Evolutionary conservation across 1,140 invertebrate species (phyloP), one percentile per base, ranked within the genome.

Genomic region (Stratiolaelaps scimitus): DNA sequence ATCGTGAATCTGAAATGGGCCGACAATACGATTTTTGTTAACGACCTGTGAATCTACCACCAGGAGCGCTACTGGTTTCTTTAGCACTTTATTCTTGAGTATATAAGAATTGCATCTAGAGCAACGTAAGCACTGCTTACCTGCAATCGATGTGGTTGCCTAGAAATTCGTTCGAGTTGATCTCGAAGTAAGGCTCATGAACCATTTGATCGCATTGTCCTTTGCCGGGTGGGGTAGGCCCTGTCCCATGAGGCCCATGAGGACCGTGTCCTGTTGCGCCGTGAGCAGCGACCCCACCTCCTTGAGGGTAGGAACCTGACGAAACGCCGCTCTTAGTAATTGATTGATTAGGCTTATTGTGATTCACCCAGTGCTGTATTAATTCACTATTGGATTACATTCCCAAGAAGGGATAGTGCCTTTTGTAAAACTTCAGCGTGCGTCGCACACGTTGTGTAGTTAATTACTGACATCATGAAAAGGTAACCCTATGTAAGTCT

Each of bases 121-220:
- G 34, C 34, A 4, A 40, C 34, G 4, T 10, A n/a, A n/a, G n/a
- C n/a, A 34, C 2, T 29, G 23, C 17, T 60, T 23, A 26, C 53
- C 53, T 60, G 23, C 53, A 60, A 23, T 60, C 53, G 23, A 60
- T 60, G 20, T 60, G 53, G 23, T 60, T 60, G 26, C 53, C 53
- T 17, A 60, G 2, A 34, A 60, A 60, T 10, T 60, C 53, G 53
- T 60, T 60, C 53, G 53, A 60, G 15, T 60, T 60, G 4, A 60
- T 60, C 23, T 60, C 53, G 53, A 60, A 60, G 23, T 60, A 60
- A 5, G 53, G 53, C 53, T 60, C 53, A 26, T 60, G 53, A 1
- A 60, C 23, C 53, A 60, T 60, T 23, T 60, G 53, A 26, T 60
- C 53, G 53, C 53, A 60, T 26, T 60, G 53, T 17, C 53, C 53